Evolutionary conservation across 2,888 invertebrate genomes (phyloP), one percentile per base, ranked within the genome.

Genomic region (Drosophila putrida): DNA sequence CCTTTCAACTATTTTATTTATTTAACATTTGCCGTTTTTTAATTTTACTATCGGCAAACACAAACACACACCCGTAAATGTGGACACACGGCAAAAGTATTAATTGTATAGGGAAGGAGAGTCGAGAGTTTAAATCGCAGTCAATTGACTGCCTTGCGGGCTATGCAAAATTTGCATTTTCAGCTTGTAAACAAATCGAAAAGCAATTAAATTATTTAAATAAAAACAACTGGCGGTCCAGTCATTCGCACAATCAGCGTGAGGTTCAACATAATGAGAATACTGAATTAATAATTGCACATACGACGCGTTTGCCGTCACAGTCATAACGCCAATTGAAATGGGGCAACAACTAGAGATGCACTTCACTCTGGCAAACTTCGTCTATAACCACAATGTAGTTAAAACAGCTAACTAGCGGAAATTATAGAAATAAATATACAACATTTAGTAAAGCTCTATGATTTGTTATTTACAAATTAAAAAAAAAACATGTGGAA

Each of bases 181-280:
- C 78, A 75, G 71, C 83, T 80, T 85, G 85, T 88, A 85, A 88
- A 85, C 85, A 88, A 85, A 85, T 85, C 88, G 85, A 88, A 88
- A 85, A 83, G 86, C 85, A 85, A 85, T 85, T 85, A 88, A 85
- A 85, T 88, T 85, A 85, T 85, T 85, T 83, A 85, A 85, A 85
- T 85, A 88, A 88, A 85, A 85, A 85, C 83, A 85, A 83, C 81
- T 75, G 55, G 13, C 60, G 47, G 64, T 58, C 53, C 43, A 9
- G 54, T 66, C 55, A 50, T 41, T 38, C 49, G 49, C 66, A 71
- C 83, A 74, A 78, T 73, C 75, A 69, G 66, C 64, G 72, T 66
- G 67, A 15, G 58, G 65, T 60, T 50, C 57, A 74, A 68, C 81
- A 81, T 88, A 88, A 88, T 85, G 83, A 83, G 81, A 85, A 71